These are phyloP conservation scores for Enteromius mattozi DNA, from an alignment of 2,797 vertebrate genomes.

Conservation along the genomic window DNA sequence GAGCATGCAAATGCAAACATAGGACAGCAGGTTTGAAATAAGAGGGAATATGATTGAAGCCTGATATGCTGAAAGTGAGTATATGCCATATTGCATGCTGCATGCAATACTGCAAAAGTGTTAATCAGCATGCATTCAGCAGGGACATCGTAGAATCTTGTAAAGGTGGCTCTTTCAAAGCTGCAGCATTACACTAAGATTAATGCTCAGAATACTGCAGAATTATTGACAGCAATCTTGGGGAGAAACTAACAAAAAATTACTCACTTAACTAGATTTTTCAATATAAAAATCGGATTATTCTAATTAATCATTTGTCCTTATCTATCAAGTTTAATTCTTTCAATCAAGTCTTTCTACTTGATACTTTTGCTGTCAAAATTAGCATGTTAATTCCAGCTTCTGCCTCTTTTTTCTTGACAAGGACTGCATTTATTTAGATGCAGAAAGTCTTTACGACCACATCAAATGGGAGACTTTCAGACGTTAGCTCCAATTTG, in stretches of 20 bases:
- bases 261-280: too few relatives aligned
- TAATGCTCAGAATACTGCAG: background rate
- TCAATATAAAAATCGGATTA: background rate
- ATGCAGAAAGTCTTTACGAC: too few relatives aligned
- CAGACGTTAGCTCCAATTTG: too few relatives aligned
- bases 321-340: background rate
- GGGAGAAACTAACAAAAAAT: background rate
- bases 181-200: background rate
- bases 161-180: background rate
- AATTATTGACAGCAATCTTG: background rate
- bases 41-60: constrained; percentile 10
- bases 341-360: background rate
- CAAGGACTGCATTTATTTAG: too few relatives aligned
- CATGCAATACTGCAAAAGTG: constrained; percentile 14
- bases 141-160: constrained; percentile 4
- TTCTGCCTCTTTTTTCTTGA: too few relatives aligned
- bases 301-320: background rate
- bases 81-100: constrained; percentile 4
- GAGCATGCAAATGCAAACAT: constrained; percentile 24
- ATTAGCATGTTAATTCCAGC: too few relatives aligned
- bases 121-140: constrained; percentile 14
- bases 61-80: constrained; percentile 12
- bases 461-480: too few relatives aligned
- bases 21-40: background rate
- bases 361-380: background rate